These are phyloP conservation scores for Hypselothyrea guttata DNA, from an alignment of 2,888 invertebrate genomes.

Conservation along the genomic window DNA sequence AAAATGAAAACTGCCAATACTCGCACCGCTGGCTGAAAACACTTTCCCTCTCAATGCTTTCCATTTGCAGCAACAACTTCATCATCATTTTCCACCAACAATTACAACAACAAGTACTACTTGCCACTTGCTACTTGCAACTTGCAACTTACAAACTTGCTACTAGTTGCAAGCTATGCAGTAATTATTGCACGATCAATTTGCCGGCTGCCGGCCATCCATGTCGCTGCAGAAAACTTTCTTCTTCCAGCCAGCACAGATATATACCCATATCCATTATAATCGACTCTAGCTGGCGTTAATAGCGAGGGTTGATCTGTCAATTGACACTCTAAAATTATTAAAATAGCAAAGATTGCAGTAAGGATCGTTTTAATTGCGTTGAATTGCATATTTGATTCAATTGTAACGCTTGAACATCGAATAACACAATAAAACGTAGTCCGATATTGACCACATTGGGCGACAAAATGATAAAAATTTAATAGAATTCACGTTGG, in stretches of 20 bases:
- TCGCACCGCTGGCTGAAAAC: too few relatives aligned
- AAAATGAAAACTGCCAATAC: slow-evolving; percentile 70
- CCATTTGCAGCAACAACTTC: slow-evolving; percentile 68
- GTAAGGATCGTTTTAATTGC: too few relatives aligned
- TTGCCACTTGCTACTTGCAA: slow-evolving; percentile 27
- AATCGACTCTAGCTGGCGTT: slow-evolving; percentile 14
- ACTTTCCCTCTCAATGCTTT: slow-evolving; percentile 81
- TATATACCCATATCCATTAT: too few relatives aligned
- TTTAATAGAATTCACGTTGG: too few relatives aligned
- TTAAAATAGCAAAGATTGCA: too few relatives aligned
- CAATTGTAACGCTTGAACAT: too few relatives aligned
- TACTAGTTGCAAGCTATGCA: too few relatives aligned
- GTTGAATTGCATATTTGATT: too few relatives aligned
- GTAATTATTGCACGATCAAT: slow-evolving; percentile 80
- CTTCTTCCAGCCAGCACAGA: slow-evolving; percentile 63
- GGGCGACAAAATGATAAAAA: too few relatives aligned
- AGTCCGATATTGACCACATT: too few relatives aligned
- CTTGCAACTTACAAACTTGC: slow-evolving; percentile 57
- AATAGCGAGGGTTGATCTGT: not conserved
- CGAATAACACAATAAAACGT: too few relatives aligned
- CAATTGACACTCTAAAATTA: too few relatives aligned
- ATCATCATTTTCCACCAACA: slow-evolving; percentile 37
- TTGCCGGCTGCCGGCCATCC: slow-evolving; percentile 74
- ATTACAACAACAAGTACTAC: slow-evolving; percentile 25
- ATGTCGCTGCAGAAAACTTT: slow-evolving; percentile 71